Conservation (phyloP, 2,797 vertebrate species). For the Sebastes paucispinis region DNA sequence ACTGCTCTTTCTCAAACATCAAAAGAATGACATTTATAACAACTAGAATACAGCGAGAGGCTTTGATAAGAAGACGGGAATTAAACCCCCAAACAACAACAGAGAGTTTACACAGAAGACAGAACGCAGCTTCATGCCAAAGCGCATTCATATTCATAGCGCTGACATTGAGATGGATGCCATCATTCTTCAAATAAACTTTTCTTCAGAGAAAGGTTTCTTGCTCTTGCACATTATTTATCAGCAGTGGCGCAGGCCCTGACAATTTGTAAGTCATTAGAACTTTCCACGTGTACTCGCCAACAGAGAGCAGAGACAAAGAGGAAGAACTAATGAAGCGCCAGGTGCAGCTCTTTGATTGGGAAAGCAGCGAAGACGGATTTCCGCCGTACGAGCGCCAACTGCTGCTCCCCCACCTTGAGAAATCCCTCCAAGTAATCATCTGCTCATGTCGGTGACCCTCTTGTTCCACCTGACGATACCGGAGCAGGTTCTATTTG, state of each 20-base stretch:
- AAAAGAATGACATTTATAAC: conserved; percentile 2
- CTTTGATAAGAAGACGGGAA: conserved; percentile 25
- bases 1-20: neutral
- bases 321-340: conserved; percentile 53
- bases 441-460: neutral
- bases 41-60: neutral
- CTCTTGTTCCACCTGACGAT: neutral
- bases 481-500: neutral
- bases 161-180: conserved; percentile 19
- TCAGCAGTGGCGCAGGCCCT: conserved; percentile 45
- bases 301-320: conserved; percentile 46
- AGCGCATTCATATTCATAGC: conserved; percentile 40
- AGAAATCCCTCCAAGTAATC: conserved; percentile 33
- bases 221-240: conserved; percentile 42
- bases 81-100: conserved; percentile 29
- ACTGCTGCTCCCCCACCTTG: conserved; percentile 9
- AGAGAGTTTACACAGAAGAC: conserved; percentile 22
- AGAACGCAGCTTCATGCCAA: conserved; percentile 15
- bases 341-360: conserved; percentile 67
- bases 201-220: conserved; percentile 24
- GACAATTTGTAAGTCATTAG: conserved; percentile 43
- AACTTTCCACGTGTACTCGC: conserved; percentile 37
- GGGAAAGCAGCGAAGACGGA: conserved; percentile 20
- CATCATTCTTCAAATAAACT: conserved; percentile 52
- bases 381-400: neutral